Conservation (phyloP, 92 coral and sea anemone genomes). For the Zoanthus sansibaricus region DNA sequence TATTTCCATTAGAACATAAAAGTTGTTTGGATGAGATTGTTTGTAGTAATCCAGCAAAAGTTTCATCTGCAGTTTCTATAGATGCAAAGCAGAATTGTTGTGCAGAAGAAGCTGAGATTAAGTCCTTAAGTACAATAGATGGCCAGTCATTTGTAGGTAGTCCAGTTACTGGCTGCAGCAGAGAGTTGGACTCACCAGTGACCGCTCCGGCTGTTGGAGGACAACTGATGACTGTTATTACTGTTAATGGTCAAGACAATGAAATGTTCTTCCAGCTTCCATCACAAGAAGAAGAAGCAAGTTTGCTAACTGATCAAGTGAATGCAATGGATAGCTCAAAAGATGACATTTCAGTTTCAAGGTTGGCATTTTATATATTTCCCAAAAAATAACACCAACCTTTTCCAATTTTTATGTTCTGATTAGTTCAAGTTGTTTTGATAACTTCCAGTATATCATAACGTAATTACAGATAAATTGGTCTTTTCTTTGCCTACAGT, state of each 20-base stretch:
- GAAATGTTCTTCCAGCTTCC: constrained; percentile 24
- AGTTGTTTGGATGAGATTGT: constrained; percentile 1
- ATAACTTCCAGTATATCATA: not conserved
- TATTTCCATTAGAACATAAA: constrained; percentile 4
- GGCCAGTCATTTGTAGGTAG: not conserved
- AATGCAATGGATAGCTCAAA: constrained; percentile 69
- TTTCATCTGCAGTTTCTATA: constrained; percentile 9
- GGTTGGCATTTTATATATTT: constrained; percentile 66
- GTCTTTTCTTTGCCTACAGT: not conserved
- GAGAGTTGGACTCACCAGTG: constrained; percentile 4
- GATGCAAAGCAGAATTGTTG: not conserved
- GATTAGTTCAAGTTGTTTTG: not conserved
- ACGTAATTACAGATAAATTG: not conserved
- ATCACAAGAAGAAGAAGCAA: not conserved
- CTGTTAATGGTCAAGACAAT: not conserved
- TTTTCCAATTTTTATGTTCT: not conserved
- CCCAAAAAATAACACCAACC: not conserved
- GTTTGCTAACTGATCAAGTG: constrained; percentile 29
- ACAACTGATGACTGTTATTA: not conserved
- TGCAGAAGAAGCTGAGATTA: not conserved
- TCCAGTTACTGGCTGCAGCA: not conserved
- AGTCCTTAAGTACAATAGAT: not conserved
- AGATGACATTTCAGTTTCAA: constrained; percentile 78
- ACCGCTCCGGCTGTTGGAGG: not conserved
- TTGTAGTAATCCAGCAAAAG: constrained; percentile 13